Evolutionary conservation across 1,140 invertebrate genomes (phyloP).

Genomic region (Andricus grossulariae): DNA sequence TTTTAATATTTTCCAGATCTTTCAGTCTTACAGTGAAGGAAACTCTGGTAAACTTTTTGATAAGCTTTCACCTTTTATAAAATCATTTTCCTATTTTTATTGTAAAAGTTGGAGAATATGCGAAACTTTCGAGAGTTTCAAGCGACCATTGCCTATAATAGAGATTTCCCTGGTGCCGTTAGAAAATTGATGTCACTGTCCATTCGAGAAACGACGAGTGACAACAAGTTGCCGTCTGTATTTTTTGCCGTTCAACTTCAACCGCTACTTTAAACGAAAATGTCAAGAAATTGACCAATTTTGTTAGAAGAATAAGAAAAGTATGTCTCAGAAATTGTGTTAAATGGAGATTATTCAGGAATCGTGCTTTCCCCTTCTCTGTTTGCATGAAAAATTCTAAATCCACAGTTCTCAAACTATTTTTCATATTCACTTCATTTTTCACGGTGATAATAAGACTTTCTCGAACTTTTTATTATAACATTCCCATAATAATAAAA

Average conservation of each 20-base stretch:
- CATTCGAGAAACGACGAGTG: constrained; percentile 16
- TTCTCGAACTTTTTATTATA: too few species aligned
- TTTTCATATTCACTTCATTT: too few species aligned
- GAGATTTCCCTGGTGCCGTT: constrained; percentile 12
- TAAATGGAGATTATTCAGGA: too few species aligned
- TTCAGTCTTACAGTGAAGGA: not conserved
- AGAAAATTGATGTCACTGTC: constrained; percentile 21
- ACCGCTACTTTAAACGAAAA: not conserved
- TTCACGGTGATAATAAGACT: too few species aligned
- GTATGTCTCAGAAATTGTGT: not conserved
- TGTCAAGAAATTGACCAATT: constrained; percentile 11
- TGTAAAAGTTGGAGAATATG: constrained; percentile 15
- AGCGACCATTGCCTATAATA: constrained; percentile 4
- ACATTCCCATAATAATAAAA: too few species aligned
- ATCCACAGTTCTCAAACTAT: too few species aligned
- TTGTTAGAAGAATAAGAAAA: not conserved
- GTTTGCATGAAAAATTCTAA: too few species aligned
- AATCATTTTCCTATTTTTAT: constrained; percentile 17
- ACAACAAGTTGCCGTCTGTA: constrained; percentile 8
- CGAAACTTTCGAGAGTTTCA: constrained; percentile 24
- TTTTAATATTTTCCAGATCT: not conserved
- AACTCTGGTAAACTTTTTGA: constrained; percentile 9
- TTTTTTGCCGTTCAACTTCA: not conserved
- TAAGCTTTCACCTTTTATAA: constrained; percentile 16
- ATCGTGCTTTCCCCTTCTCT: too few species aligned